Percentiles rank a stretch among this genome's conserved stretches.
phyloP scores from a whole-genome alignment of 2,797 vertebrate species.

The Eospalax fontanierii region DNA sequence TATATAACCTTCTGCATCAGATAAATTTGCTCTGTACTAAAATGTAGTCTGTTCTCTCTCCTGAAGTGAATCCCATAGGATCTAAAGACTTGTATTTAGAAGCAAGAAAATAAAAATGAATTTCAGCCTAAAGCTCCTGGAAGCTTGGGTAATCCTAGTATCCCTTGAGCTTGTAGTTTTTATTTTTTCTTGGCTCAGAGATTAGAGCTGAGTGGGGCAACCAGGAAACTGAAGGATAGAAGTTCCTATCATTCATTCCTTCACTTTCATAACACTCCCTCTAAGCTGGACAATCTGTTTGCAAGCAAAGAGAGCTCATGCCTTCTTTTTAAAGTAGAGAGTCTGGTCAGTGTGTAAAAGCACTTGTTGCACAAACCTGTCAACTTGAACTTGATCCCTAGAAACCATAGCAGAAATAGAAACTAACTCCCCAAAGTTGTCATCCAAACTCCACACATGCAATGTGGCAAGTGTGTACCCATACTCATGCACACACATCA shows the following conservation, averaged over 20 bases:
- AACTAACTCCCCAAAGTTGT: neutral
- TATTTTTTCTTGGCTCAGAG: neutral
- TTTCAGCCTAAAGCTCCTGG: slow-evolving; percentile 10
- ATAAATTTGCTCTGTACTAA: neutral
- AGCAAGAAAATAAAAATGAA: neutral
- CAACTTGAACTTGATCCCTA: neutral
- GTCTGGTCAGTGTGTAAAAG: neutral
- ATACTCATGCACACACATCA: no score
- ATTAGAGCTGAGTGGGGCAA: neutral
- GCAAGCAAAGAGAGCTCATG: slow-evolving; percentile 5
- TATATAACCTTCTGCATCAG: neutral
- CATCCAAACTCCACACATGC: neutral
- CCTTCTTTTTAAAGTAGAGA: neutral
- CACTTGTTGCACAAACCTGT: neutral
- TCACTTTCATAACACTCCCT: slow-evolving; percentile 13
- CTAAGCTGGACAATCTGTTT: neutral
- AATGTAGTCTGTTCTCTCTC: neutral
- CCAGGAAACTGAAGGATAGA: neutral
- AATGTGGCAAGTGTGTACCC: no score
- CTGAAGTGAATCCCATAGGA: neutral
- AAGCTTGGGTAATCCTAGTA: slow-evolving; percentile 6
- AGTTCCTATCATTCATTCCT: neutral
- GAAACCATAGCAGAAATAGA: neutral
- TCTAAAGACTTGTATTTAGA: neutral
- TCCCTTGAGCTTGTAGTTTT: slow-evolving; percentile 17